Base-by-base conservation (phyloP, 2,113 vertebrate genomes). In the Collichthys lucidus region DNA sequence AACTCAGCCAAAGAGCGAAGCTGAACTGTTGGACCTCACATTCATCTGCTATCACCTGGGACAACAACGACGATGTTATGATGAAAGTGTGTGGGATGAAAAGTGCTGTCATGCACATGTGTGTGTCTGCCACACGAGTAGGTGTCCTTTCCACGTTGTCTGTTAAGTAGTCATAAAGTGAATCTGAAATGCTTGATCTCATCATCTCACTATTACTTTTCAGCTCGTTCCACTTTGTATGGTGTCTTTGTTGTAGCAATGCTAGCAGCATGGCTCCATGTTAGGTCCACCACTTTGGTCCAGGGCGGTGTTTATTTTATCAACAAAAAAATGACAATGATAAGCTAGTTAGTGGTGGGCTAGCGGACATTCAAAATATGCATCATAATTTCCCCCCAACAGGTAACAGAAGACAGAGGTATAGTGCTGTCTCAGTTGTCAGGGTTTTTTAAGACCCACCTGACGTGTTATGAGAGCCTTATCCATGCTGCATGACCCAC, bases 41-140 rank as follows among this genome's bases (percentile, higher is more conserved):
- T 65, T 77, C 15, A 76, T 89, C 81, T 69, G 81, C 56, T 59
- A 66, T 75, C 70, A 86, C 84, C 75, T 73, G 40, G 35, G 49
- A 81, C 42, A 20, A 44, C 16, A 64, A 56, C 55, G 24, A 12
- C 47, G 67, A 31, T 77, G 22, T 31, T 16, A 52, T 20, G 12
- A 60, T 29, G 20, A 14, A 49, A 53, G 55, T 29, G 55, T 77
- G 68, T 40, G 59, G 44, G 22, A 78, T 20, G 49, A 69, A 56
- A 69, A 56, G 49, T 20, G 22, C 11, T 50, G 29, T 60, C 52
- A 60, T 12, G 11, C 17, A 52, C 14, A 14, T 46, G 35, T 52
- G 44, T 64, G 70, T 15, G 20, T 65, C 4, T 56, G 26, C 62
- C 35, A 40, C 35, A 35, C 35, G 24, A 59, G 66, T 15, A 7